Conservation (phyloP, 1,140 invertebrate species). For the Drosophila sturtevanti region DNA sequence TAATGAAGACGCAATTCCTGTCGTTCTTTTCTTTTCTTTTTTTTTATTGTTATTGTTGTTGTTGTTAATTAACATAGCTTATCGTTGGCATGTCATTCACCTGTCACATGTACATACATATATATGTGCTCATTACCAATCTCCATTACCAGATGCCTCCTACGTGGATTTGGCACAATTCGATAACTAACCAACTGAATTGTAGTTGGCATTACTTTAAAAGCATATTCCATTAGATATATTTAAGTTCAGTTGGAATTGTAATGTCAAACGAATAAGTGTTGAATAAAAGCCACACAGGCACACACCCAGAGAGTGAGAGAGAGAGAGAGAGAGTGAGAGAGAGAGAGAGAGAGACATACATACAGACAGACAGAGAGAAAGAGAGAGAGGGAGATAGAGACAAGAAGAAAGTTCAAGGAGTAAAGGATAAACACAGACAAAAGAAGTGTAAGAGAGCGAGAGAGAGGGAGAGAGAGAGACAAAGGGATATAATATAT, state of each 20-base stretch:
- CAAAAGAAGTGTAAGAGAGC: too few relatives aligned
- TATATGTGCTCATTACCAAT: constrained; percentile 2
- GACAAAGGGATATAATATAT: too few relatives aligned
- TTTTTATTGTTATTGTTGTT: not conserved
- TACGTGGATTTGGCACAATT: not conserved
- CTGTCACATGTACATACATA: too few relatives aligned
- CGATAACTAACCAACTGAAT: not conserved
- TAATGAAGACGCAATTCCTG: not conserved
- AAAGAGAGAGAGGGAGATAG: not conserved
- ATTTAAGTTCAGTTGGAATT: not conserved
- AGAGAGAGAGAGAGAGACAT: not conserved
- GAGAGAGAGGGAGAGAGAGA: too few relatives aligned
- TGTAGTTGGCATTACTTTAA: constrained; percentile 6
- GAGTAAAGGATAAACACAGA: too few relatives aligned
- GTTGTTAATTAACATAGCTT: not conserved
- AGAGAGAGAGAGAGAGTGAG: not conserved
- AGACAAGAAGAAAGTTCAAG: not conserved
- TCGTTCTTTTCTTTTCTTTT: too few relatives aligned
- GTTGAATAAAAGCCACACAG: not conserved
- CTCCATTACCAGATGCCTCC: constrained; percentile 2
- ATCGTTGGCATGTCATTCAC: not conserved
- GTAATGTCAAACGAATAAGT: constrained; percentile 1
- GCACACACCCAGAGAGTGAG: not conserved
- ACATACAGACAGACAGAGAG: too few relatives aligned
- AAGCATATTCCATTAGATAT: not conserved